Evolutionary conservation across 2,797 vertebrate genomes (phyloP), one percentile per base, ranked within the genome.

Genomic region (Ficedula albicollis): DNA sequence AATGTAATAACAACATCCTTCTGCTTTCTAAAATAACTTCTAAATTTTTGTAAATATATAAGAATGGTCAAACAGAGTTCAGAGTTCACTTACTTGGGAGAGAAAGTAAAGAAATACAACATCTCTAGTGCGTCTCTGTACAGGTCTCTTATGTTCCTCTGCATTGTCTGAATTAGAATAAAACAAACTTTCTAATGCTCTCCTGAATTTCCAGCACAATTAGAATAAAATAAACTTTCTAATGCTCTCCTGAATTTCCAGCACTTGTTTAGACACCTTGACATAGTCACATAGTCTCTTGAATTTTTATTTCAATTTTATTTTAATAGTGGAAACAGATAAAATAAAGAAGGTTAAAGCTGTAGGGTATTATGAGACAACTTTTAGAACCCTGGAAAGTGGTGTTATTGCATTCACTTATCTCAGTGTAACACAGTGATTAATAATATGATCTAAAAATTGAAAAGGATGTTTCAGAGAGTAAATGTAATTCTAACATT

Each of bases 271-370:
- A 80, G 49, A 70, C 23, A 48, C 14, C 34, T 27, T 44, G 34
- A 72, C 16, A 11, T 30, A 89, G 46, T 52, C 54, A 62, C 11
- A 38, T 0, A 79, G 27, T 13, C 25, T 69, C 30, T n/a, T 73
- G 29, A 82, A 75, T 59, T 93, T 93, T 93, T 77, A 77, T 68
- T 51, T 64, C 44, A 46, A 46, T 93, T 95, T 93, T 70, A 82
- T 49, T 58, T 74, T 25, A 46, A 11, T 4, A 34, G 41, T n/a
- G n/a, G 30, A 91, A 91, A 87, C 29, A 59, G 34, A 48, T 15
- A 75, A 89, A 93, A 83, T 36, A 87, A 75, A 17, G 12, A 77
- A 89, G 48, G 14, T 44, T 66, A 54, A 68, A 89, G 32, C 16
- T 80, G 34, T 78, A 89, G 30, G 26, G 79, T 52, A 83, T 30